Conservation (phyloP, 2,113 vertebrate species). For the Polypterus bichir region DNA sequence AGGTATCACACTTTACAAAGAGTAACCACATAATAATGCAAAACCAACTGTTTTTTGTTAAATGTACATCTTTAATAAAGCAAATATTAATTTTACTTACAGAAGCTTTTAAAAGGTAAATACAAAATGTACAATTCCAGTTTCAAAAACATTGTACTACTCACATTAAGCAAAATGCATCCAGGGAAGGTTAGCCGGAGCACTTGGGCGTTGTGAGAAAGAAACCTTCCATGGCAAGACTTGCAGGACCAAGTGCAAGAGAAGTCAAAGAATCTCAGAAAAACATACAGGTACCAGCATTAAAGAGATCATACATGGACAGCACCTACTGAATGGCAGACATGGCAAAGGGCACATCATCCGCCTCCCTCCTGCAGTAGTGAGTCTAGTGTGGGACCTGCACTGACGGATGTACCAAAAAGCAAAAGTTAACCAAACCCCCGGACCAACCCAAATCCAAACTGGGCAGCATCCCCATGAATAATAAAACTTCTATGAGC, state of each 20-base stretch:
- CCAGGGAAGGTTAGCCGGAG: conserved; percentile 37
- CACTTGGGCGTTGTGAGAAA: conserved; percentile 37
- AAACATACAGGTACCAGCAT: conserved; percentile 33
- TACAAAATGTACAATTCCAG: conserved; percentile 71
- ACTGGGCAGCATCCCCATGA: no score
- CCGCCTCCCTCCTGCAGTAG: no score
- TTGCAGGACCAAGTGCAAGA: conserved; percentile 46
- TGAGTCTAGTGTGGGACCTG: no score
- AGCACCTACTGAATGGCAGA: conserved; percentile 49
- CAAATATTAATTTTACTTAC: conserved; percentile 61
- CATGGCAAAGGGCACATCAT: conserved; percentile 25
- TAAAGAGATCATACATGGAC: conserved; percentile 39
- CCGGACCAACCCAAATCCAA: no score
- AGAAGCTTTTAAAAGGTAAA: conserved; percentile 61
- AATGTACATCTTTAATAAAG: conserved; percentile 71
- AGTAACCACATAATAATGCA: neutral
- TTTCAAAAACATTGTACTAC: conserved; percentile 53
- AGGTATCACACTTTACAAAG: neutral
- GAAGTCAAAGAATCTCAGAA: conserved; percentile 27
- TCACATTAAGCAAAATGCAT: conserved; percentile 47
- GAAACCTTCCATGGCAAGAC: conserved; percentile 38
- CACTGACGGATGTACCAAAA: no score
- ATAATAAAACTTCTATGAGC: no score
- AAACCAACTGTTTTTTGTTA: conserved; percentile 24
- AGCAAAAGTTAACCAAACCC: no score